These are phyloP conservation scores for Brachymystax lenok DNA, from an alignment of 2,797 vertebrate species.

Conservation along the genomic window DNA sequence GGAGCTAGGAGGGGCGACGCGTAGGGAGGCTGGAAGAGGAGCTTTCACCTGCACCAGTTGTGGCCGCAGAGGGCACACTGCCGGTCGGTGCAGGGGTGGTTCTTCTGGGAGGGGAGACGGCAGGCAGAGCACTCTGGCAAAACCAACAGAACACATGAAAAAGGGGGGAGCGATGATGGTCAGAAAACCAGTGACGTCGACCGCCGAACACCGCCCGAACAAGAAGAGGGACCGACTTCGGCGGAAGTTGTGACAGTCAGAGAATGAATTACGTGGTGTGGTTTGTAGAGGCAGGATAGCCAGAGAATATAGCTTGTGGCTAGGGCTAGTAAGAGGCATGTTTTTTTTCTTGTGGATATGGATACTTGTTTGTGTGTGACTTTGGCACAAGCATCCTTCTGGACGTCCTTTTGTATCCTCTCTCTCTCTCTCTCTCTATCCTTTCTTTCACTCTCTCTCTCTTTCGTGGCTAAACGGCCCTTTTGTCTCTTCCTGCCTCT, in stretches of 20 bases:
- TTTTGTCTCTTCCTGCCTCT: constrained; percentile 56
- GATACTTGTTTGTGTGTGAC: constrained; percentile 33
- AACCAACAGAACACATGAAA: no score
- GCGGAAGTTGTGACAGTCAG: neutral
- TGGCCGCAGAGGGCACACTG: no score
- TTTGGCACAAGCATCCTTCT: constrained; percentile 10
- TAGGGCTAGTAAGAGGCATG: constrained; percentile 17
- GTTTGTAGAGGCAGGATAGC: constrained; percentile 17
- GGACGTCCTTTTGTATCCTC: constrained; percentile 13
- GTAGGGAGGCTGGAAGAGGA: no score
- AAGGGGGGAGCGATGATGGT: no score
- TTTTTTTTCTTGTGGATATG: constrained; percentile 27
- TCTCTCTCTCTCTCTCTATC: constrained; percentile 20
- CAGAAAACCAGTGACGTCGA: no score
- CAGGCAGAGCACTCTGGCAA: no score
- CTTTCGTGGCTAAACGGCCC: constrained; percentile 35
- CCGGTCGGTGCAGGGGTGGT: no score
- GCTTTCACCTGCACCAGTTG: no score
- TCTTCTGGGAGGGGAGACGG: no score
- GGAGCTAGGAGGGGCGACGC: no score
- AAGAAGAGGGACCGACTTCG: no score
- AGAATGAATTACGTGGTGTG: constrained; percentile 11
- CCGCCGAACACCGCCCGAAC: no score
- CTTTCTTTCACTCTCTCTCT: neutral
- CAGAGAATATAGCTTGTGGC: neutral